Evolutionary conservation across 2,113 vertebrate species (phyloP), one percentile per base, ranked within the genome.

Genomic region (Xerus inauris): DNA sequence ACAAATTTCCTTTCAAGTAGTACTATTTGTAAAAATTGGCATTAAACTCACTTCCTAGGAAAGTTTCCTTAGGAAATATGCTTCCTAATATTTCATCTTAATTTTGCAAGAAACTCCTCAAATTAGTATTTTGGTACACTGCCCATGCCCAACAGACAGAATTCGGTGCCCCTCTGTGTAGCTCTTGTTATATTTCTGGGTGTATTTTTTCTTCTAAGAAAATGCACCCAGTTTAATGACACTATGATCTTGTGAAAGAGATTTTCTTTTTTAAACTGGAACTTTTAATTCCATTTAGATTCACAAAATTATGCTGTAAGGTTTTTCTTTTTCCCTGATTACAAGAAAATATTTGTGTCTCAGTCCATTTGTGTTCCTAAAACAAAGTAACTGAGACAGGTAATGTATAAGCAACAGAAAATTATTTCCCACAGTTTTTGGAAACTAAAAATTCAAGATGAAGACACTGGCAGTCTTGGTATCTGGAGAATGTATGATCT

Each of bases 281-380:
- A 14, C 57, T 47, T 80, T 3, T 85, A 38, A 73, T 83, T 62
- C 8, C 3, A 85, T 79, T 91, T 91, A 4, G 38, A 77, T 79
- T 95, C 64, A 89, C 3, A 86, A 94, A 96, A 72, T 81, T 32
- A 90, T 73, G 2, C 24, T 76, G 51, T 64, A 42, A 83, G 30
- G 0, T 24, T 82, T 79, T 45, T n/a, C 8, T 57, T 79, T 92
- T 14, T 11, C 5, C 20, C 19, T 89, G 77, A 47, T 57, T 82
- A 64, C 35, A 76, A 73, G 40, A 81, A 86, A 90, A 73, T 16
- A 40, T 42, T 64, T 54, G 19, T 24, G 22, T 65, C 14, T 47
- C 51, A 67, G 17, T 92, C 40, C 14, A 59, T 35, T 57, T 67
- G 16, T 35, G 19, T 13, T 67, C 3, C 7, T 92, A 38, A 47